Percentiles rank a stretch among this genome's conserved stretches.
phyloP scores from a whole-genome alignment of 2,797 vertebrate genomes.

The Phoxinus dragarum region DNA sequence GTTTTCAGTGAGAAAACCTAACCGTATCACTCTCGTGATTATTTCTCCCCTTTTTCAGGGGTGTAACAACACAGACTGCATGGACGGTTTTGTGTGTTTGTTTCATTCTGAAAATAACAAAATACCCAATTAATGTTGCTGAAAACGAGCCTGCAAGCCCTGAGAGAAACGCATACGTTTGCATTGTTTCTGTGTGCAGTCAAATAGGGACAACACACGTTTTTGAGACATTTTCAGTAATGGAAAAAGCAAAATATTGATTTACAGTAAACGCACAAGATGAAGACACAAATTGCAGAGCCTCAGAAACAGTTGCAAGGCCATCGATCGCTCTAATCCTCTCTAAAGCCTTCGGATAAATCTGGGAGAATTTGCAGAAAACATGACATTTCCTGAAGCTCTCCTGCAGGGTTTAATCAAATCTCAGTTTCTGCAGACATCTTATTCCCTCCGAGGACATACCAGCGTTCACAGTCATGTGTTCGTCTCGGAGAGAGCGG shows the following conservation, averaged over 20 bases:
- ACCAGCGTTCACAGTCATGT: neutral
- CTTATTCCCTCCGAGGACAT: neutral
- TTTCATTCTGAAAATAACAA: neutral
- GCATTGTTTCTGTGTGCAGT: neutral
- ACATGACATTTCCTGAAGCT: slow-evolving; percentile 14
- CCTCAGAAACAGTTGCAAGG: slow-evolving; percentile 20
- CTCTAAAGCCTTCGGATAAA: slow-evolving; percentile 45
- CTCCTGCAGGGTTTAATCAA: slow-evolving; percentile 64
- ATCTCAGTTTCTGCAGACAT: slow-evolving; percentile 50
- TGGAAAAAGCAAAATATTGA: slow-evolving; percentile 59
- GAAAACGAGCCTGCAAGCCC: neutral
- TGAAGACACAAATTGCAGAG: slow-evolving; percentile 46
- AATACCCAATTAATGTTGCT: neutral
- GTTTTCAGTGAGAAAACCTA: too few species aligned
- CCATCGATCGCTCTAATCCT: slow-evolving; percentile 30
- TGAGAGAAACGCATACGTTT: neutral
- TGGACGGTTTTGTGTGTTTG: neutral
- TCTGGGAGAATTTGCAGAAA: slow-evolving; percentile 42
- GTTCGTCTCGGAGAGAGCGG: neutral
- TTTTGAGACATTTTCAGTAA: slow-evolving; percentile 17
- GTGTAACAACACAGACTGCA: neutral
- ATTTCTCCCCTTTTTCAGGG: too few species aligned
- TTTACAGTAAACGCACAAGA: slow-evolving; percentile 51
- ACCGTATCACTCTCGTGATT: too few species aligned
- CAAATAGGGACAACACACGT: slow-evolving; percentile 28